Base-by-base conservation (phyloP, 2,888 invertebrate genomes). In the Drosophila putrida region DNA sequence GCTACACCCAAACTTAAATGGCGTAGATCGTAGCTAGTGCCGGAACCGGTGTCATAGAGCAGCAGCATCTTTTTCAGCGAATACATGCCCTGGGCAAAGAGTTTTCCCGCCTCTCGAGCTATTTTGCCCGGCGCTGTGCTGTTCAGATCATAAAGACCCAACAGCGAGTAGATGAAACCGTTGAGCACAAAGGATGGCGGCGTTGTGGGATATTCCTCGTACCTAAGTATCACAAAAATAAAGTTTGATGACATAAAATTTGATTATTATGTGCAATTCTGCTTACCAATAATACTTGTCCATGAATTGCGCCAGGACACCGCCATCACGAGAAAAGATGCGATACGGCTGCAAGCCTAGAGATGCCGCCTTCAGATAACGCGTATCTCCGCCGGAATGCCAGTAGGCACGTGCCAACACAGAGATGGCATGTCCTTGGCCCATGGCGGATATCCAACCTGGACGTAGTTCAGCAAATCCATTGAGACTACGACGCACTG, bases 391-490 rank as follows among this genome's bases (percentile, higher is more conserved):
- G 46, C 95, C 94, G 28, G 97, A 97, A 91, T 95, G 95, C 93
- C 96, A 94, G 93, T 96, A 98, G 0, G 99, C 99, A 80, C 99
- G 94, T 0, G 97, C 95, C 55, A 99, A 94, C n/a, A 99, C 95
- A 0, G 99, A 99, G 81, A 99, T 96, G 27, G 96, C 97, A 93
- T 99, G 99, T 0, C 99, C 99, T 92, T 99, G 99, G 3, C 98
- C 98, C 99, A 99, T 99, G 0, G 99, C 98, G 0, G 98, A 99
- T 92, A 98, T 96, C 98, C 98, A 98, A 67, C 98, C 98, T 1
- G 98, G 96, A 79, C 94, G 94, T 50, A 99, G 94, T 80, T 96
- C 96, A 6, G 95, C 94, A 92, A 96, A 96, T 27, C 96, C 96
- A 47, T 95, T 93, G 79, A 96, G 94, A 93, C 94, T 95, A 90